Conservation (phyloP, 1,140 invertebrate species). For the Steinernema khuongi region DNA sequence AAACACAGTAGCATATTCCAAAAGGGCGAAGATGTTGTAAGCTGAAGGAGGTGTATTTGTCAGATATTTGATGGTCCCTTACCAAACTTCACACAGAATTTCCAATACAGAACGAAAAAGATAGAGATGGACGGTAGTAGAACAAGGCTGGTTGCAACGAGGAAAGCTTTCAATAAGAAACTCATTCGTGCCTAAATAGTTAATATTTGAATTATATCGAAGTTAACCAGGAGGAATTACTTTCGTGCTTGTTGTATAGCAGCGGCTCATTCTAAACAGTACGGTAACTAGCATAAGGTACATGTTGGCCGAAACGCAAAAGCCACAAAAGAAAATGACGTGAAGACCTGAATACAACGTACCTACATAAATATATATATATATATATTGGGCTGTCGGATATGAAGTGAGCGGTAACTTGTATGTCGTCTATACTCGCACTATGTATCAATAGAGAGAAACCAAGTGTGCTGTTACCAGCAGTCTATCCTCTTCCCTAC, state of each 20-base stretch:
- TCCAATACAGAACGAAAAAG: not conserved
- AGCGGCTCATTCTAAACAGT: not conserved
- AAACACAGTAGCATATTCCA: not conserved
- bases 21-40: not conserved
- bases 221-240: not conserved
- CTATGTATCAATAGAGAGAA: too few relatives aligned
- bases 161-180: not conserved
- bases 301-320: slow-evolving; percentile 44
- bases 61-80: not conserved
- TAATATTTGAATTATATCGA: not conserved
- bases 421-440: too few relatives aligned
- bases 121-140: not conserved
- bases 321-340: slow-evolving; percentile 54
- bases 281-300: slow-evolving; percentile 42
- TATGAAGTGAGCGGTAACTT: too few relatives aligned
- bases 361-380: too few relatives aligned
- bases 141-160: not conserved
- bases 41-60: not conserved
- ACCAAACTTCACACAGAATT: not conserved
- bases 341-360: slow-evolving; percentile 43
- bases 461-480: too few relatives aligned
- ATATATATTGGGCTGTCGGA: too few relatives aligned
- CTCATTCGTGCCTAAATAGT: not conserved
- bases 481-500: too few relatives aligned
- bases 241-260: not conserved